Evolutionary conservation across 1,140 invertebrate species (phyloP), one percentile per base, ranked within the genome.

Genomic region (Drosophila repletoides): DNA sequence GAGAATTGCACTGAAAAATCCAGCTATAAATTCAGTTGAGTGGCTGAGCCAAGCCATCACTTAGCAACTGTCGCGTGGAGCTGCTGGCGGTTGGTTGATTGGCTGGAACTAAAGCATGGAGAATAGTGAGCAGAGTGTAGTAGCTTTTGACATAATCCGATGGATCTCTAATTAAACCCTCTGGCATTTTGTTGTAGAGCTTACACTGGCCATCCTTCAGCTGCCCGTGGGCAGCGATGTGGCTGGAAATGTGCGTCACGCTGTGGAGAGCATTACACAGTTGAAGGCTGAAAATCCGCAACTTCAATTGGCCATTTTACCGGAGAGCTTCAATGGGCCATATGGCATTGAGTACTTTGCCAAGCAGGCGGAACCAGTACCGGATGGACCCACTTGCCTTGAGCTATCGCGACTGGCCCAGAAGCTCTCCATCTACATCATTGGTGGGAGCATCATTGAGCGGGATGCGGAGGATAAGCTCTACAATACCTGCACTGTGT

Each of bases 261-360:
- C 96, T 3, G 88, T 94, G 1, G 92, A 93, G 33, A 91, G 94
- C 29, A 95, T 98, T 33, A 92, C 93, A 64, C 91, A 94, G 48
- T 95, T 97, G 6, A 88, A 87, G 41, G 95, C 94, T 79, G 83
- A 92, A 48, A 92, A 93, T 61, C 94, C 95, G 5, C 95, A 96
- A 22, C 48, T 89, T 7, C 56, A 72, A 38, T 91, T 96, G 48
- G 88, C 98, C 40, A 92, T 98, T n/a, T 88, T 98, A 10, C 97
- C 97, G 5, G 97, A 99, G 92, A 98, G 97, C 87, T 99, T 98
- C 84, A 99, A 98, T 91, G 97, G 95, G 6, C 97, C 97, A 0
- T 98, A 98, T 91, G 67, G 40, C 28, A 41, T 71, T 93, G 94
- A 95, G 75, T 95, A 95, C 88, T 98, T 98, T 89, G 88, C 92